Conservation (phyloP, 2,888 invertebrate species). For the Amphimallon solstitiale region DNA sequence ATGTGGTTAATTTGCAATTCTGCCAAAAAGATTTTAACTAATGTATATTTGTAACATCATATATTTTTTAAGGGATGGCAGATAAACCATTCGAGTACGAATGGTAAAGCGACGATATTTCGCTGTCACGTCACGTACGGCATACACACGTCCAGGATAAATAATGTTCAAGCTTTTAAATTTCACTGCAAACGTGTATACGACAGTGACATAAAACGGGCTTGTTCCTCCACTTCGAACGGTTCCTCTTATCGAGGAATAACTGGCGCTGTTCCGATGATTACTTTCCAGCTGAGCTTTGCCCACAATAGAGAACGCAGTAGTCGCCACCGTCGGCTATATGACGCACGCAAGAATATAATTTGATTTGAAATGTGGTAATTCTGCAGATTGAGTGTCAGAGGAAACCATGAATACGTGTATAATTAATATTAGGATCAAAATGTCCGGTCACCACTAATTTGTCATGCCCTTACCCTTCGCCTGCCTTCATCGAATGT, state of each 20-base stretch:
- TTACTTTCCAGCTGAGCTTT: conserved; percentile 32
- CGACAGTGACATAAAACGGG: conserved; percentile 24
- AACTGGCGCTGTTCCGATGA: conserved; percentile 33
- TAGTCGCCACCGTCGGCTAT: not conserved
- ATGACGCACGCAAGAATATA: conserved; percentile 38
- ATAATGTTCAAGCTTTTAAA: conserved; percentile 32
- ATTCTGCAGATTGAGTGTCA: conserved; percentile 44
- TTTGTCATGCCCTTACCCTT: conserved; percentile 43
- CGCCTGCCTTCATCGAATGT: too few relatives aligned
- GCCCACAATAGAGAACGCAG: not conserved
- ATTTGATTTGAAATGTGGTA: conserved; percentile 39
- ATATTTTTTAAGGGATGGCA: not conserved
- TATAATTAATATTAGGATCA: conserved; percentile 52
- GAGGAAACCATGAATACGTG: conserved; percentile 48
- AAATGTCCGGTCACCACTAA: conserved; percentile 50
- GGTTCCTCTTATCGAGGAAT: conserved; percentile 23
- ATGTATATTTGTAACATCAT: conserved; percentile 31
- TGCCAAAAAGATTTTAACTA: not conserved
- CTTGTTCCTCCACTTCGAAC: conserved; percentile 12
- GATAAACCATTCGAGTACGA: not conserved
- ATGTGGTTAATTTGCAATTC: too few relatives aligned
- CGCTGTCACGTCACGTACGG: conserved; percentile 20
- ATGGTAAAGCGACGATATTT: conserved; percentile 10
- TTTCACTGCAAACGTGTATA: conserved; percentile 21
- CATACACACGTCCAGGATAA: conserved; percentile 29